Evolutionary conservation across 2,113 vertebrate genomes (phyloP).

Genomic region (Willisornis vidua): DNA sequence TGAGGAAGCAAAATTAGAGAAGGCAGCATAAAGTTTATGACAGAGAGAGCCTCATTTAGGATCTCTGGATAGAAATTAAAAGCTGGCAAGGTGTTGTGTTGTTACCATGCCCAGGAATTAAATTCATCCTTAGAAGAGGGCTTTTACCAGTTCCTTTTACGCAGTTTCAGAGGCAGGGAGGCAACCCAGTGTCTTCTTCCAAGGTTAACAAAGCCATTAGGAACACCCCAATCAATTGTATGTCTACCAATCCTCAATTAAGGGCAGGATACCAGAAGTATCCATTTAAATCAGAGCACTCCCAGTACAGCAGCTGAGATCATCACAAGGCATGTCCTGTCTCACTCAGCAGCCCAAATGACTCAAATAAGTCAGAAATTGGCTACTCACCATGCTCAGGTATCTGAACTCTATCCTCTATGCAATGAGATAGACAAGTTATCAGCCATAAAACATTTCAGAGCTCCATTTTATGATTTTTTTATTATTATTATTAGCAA

Average conservation of each 20-base stretch:
- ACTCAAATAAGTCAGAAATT: neutral
- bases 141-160: neutral
- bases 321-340: neutral
- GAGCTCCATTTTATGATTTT: neutral
- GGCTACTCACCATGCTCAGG: neutral
- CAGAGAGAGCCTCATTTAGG: neutral
- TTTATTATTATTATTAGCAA: neutral
- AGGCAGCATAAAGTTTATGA: neutral
- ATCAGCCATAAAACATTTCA: neutral
- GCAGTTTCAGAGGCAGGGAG: neutral
- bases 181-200: neutral
- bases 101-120: neutral
- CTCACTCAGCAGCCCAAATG: neutral
- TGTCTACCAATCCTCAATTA: neutral
- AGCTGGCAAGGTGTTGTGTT: neutral
- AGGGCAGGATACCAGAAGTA: neutral
- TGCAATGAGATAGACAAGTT: neutral
- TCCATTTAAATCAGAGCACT: conserved; percentile 2
- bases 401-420: neutral
- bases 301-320: neutral
- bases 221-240: neutral
- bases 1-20: neutral
- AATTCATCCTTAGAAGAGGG: neutral
- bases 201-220: conserved; percentile 22
- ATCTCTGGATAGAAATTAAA: conserved; percentile 14